Conservation (phyloP, 2,113 vertebrate genomes). For the Psammodynastes pulverulentus region DNA sequence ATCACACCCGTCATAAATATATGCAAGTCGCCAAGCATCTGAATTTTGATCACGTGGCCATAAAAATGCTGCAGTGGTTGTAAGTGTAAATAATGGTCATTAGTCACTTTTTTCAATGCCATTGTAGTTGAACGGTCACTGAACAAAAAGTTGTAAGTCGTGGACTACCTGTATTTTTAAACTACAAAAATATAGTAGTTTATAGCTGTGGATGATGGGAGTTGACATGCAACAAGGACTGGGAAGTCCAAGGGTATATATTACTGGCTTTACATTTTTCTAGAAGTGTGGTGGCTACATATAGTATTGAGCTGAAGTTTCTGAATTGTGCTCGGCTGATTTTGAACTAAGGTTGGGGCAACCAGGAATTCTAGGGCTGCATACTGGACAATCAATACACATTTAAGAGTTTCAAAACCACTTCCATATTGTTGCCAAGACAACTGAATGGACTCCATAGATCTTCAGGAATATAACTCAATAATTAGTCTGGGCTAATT, state of each 20-base stretch:
- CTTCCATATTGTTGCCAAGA: neutral
- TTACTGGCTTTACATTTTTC: neutral
- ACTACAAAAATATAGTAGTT: neutral
- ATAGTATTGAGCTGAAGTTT: neutral
- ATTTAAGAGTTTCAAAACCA: neutral
- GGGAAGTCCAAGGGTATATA: too few relatives aligned
- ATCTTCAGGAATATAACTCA: neutral
- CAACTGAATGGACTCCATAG: neutral
- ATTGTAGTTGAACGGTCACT: neutral
- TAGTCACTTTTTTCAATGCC: neutral
- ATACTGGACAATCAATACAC: neutral
- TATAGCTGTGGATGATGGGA: neutral
- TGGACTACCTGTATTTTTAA: too few relatives aligned
- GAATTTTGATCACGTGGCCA: neutral
- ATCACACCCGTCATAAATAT: neutral
- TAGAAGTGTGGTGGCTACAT: neutral
- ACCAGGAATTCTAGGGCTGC: neutral
- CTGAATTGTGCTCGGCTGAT: neutral
- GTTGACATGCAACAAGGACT: neutral
- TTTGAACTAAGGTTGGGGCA: neutral
- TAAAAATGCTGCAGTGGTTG: neutral
- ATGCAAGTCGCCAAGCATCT: neutral
- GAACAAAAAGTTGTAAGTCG: neutral
- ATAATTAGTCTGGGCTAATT: neutral
- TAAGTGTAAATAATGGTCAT: neutral